A percentile compares a stretch with the other conserved stretches of the same genome.
phyloP scores from a whole-genome alignment of 2,888 invertebrate species.

The Drosophila ustulata region DNA sequence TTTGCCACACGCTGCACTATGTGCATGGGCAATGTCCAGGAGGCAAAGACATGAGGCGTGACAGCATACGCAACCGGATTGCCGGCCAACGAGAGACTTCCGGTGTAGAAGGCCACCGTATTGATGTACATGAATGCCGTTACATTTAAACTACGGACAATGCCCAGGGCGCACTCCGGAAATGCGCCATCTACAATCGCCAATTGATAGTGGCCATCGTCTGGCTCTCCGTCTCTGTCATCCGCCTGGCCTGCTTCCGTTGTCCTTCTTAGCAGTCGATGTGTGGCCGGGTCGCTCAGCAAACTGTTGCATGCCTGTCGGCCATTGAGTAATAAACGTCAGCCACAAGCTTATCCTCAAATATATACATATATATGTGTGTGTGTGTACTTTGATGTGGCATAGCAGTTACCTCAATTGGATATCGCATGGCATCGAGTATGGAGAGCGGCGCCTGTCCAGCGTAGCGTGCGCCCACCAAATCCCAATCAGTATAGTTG shows the following conservation, averaged over 20 bases:
- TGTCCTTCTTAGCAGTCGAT: conserved; percentile 85
- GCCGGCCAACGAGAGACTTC: conserved; percentile 89
- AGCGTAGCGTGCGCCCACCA: conserved; percentile 90
- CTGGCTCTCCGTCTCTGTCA: not conserved
- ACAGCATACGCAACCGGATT: conserved; percentile 91
- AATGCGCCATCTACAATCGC: conserved; percentile 91
- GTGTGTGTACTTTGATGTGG: conserved; percentile 48
- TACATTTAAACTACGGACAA: conserved; percentile 88
- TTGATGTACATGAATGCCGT: conserved; percentile 93
- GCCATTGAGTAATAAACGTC: conserved; percentile 56
- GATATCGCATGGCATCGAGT: conserved; percentile 89
- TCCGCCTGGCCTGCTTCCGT: not conserved
- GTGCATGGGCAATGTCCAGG: conserved; percentile 89
- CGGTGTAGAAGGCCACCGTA: conserved; percentile 91
- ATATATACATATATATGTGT: conserved; percentile 8
- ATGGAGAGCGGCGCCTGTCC: conserved; percentile 89
- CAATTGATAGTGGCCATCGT: conserved; percentile 86
- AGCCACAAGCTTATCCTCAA: conserved; percentile 43
- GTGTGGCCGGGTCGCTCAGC: conserved; percentile 88
- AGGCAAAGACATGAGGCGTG: conserved; percentile 89
- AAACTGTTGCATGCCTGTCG: conserved; percentile 89
- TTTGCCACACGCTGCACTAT: conserved; percentile 87
- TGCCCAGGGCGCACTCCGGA: conserved; percentile 91
- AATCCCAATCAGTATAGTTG: conserved; percentile 91
- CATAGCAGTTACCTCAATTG: conserved; percentile 86